phyloP scores from a whole-genome alignment of 2,113 vertebrate species.

The Cervus canadensis region DNA sequence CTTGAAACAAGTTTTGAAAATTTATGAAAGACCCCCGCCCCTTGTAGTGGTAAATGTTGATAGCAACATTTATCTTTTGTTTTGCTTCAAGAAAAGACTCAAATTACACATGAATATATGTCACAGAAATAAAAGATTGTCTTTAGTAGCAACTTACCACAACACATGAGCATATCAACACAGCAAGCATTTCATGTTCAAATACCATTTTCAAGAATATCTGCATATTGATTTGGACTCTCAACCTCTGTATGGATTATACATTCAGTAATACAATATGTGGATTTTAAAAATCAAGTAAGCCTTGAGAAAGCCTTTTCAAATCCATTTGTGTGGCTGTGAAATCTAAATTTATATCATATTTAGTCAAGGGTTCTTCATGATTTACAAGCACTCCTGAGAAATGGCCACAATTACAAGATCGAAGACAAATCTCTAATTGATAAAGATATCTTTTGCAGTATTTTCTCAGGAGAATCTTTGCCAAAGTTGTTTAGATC shows the following conservation, averaged over 20 bases:
- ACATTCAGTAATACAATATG: not conserved
- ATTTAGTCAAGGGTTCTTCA: not conserved
- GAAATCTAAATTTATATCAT: not conserved
- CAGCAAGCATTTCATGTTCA: not conserved
- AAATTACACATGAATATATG: not conserved
- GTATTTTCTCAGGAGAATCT: not conserved
- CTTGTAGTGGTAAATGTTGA: not conserved
- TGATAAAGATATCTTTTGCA: not conserved
- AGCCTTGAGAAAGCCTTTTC: not conserved
- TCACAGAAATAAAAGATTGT: not conserved
- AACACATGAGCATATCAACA: not conserved
- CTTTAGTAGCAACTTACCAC: not conserved
- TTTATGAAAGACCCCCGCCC: not conserved
- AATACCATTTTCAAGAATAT: not conserved
- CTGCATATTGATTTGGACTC: not conserved
- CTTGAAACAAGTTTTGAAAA: not conserved
- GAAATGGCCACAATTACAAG: not conserved
- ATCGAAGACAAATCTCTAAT: not conserved
- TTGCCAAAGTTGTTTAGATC: not conserved
- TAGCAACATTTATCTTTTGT: not conserved
- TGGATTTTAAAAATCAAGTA: not conserved
- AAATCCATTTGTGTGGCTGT: not conserved
- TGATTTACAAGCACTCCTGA: not conserved
- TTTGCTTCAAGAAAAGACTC: not conserved
- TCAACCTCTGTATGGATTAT: not conserved